These are phyloP conservation scores for Polymixis lichenea DNA, from an alignment of 2,888 invertebrate species.

Conservation along the genomic window DNA sequence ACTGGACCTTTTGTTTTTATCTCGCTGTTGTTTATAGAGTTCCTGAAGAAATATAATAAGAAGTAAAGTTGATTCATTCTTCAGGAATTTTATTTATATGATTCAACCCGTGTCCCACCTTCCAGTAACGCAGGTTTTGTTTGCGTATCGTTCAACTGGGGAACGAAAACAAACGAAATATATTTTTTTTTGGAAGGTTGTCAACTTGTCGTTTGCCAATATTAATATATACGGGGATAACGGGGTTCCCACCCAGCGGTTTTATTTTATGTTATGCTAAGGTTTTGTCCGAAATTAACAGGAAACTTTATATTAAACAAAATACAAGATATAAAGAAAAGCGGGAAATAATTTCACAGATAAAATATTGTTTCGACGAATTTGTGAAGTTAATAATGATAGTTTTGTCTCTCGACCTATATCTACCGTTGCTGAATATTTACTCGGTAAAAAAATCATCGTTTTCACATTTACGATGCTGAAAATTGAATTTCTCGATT, in stretches of 20 bases:
- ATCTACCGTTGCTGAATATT: neutral
- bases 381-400: neutral
- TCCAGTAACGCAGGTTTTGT: slow-evolving; percentile 65
- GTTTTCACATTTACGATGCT: neutral
- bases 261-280: slow-evolving; percentile 67
- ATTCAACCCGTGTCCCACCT: slow-evolving; percentile 67
- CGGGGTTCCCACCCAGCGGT: slow-evolving; percentile 65
- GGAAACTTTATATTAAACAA: slow-evolving; percentile 34
- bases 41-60: slow-evolving; percentile 69
- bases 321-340: slow-evolving; percentile 20
- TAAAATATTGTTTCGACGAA: slow-evolving; percentile 23
- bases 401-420: neutral
- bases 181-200: slow-evolving; percentile 78
- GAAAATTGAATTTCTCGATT: neutral
- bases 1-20: slow-evolving; percentile 74
- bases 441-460: neutral
- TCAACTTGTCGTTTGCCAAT: slow-evolving; percentile 78
- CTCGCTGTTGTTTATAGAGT: slow-evolving; percentile 72
- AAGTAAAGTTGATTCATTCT: slow-evolving; percentile 71
- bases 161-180: slow-evolving; percentile 71
- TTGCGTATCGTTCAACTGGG: slow-evolving; percentile 66
- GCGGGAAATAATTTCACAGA: slow-evolving; percentile 16
- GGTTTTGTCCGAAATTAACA: slow-evolving; percentile 66
- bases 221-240: slow-evolving; percentile 74
- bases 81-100: slow-evolving; percentile 69